phyloP scores from a whole-genome alignment of 2,888 invertebrate species.

The Zhuqinia jingwanae region DNA sequence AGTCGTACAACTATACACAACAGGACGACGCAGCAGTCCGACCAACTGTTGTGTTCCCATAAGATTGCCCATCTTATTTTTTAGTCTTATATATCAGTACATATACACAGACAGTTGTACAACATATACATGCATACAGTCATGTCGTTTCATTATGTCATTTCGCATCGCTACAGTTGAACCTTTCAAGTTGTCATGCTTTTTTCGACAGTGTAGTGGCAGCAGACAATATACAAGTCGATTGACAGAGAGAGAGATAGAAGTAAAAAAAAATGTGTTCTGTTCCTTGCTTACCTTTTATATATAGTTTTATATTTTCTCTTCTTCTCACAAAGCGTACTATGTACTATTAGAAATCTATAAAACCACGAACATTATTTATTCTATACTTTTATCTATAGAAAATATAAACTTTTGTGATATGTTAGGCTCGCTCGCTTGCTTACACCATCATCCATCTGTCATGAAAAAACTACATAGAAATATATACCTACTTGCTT shows the following conservation, averaged over 20 bases:
- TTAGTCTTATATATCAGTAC: constrained; percentile 12
- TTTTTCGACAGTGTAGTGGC: neutral
- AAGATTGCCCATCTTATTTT: neutral
- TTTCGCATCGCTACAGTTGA: neutral
- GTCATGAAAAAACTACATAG: constrained; percentile 43
- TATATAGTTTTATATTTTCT: neutral
- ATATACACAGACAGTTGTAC: no score
- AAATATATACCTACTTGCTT: no score
- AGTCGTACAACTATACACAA: neutral
- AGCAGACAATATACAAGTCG: neutral
- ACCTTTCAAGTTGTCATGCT: constrained; percentile 25
- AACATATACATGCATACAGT: neutral
- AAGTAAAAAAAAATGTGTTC: constrained; percentile 45
- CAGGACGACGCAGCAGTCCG: neutral
- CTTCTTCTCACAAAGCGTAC: neutral
- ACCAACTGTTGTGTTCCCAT: constrained; percentile 72
- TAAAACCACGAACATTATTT: constrained; percentile 28
- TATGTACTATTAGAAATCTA: no score
- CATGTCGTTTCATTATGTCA: neutral
- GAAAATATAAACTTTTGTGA: neutral
- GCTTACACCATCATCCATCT: neutral
- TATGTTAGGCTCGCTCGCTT: constrained; percentile 11
- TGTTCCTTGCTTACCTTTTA: constrained; percentile 55
- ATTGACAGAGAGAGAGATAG: no score
- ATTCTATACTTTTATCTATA: constrained; percentile 10